Base-by-base conservation (phyloP, 2,113 vertebrate species). In the Siniperca knerii region DNA sequence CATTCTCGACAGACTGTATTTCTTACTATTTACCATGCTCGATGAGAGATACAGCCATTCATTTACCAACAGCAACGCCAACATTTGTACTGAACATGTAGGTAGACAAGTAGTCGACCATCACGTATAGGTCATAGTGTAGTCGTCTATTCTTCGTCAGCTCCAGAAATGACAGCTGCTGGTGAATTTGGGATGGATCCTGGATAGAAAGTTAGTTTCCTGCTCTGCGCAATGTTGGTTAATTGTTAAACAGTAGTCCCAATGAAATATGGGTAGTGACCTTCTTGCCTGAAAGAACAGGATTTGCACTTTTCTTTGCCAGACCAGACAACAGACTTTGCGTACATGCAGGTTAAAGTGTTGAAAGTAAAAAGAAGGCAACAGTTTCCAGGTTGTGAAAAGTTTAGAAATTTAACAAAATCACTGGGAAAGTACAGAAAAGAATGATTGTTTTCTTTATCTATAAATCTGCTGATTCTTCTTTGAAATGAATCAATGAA, bases 71-170 rank as follows among this genome's bases (percentile, higher is more conserved):
- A 73, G 57, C 48, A 55, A 33, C 55, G 15, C 61, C 58, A 29
- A 67, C 61, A 23, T 61, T 23, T 60, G 50, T 73, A 46, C 57
- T 25, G 40, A 55, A 55, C 50, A 4, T 0, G 77, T 64, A 52
- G 35, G 35, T 55, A 46, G 74, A 64, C 25, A 4, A 60, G 68
- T 70, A 75, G 77, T 64, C 35, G 29, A 61, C 57, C 84, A 5
- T 78, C 78, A 69, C 2, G 52, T 79, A 75, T 69, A 70, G 62
- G 74, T 81, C 74, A 1, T 84, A 84, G 69, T 50, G 50, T 82
- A 37, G 55, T 70, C 57, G 54, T 82, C 83, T 64, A 0, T 75
- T 52, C 57, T 12, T 25, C 16, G 42, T 54, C 61, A 23, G 42
- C 65, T 64, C 35, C 11, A 8, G 54, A 25, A 57, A 40, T 2